Evolutionary conservation across 2,888 invertebrate genomes (phyloP).

Genomic region (Thalpophila matura): DNA sequence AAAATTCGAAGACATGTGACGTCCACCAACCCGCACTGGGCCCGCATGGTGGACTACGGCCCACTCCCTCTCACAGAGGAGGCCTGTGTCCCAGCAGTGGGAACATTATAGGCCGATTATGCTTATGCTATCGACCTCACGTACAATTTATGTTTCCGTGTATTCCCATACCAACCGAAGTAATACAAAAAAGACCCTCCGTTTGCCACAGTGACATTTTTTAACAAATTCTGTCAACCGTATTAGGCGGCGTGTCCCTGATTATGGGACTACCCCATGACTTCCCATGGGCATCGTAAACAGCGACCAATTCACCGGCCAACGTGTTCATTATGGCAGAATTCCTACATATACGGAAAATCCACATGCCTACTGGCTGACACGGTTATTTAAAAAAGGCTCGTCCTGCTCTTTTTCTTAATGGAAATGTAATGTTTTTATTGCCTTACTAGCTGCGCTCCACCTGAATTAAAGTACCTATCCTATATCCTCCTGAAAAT

Average conservation of each 20-base stretch:
- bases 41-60: too few relatives aligned
- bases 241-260: conserved; percentile 29
- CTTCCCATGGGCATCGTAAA: conserved; percentile 54
- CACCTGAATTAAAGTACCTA: too few relatives aligned
- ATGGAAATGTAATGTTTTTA: too few relatives aligned
- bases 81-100: too few relatives aligned
- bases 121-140: background rate
- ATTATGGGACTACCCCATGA: conserved; percentile 31
- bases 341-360: conserved; percentile 30
- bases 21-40: too few relatives aligned
- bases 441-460: too few relatives aligned
- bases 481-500: too few relatives aligned
- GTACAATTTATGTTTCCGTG: background rate
- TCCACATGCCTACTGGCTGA: conserved; percentile 19
- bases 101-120: background rate
- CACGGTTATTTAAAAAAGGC: background rate
- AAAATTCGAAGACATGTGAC: too few relatives aligned
- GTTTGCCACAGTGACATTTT: conserved; percentile 33
- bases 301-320: conserved; percentile 40
- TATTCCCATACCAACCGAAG: background rate
- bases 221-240: conserved; percentile 43
- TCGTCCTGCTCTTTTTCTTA: too few relatives aligned
- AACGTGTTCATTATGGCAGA: conserved; percentile 32
- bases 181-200: conserved; percentile 6
- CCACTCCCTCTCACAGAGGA: too few relatives aligned